A percentile compares a stretch with the other conserved stretches of the same genome.
phyloP scores from a whole-genome alignment of 1,140 invertebrate genomes.

The Drosophila bifasciata region DNA sequence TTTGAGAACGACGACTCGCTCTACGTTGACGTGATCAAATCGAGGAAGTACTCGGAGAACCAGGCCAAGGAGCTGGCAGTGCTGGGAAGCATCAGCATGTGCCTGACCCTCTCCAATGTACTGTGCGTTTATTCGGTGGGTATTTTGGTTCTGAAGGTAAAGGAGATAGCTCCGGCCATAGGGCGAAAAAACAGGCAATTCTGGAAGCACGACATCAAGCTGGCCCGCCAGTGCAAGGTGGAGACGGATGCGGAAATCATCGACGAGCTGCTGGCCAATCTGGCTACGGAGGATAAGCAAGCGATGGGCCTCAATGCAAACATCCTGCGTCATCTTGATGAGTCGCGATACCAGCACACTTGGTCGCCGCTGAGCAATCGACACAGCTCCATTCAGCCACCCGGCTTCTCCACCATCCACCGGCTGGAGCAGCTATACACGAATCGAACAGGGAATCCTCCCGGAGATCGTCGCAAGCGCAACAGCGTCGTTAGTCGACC shows the following conservation, averaged over 20 bases:
- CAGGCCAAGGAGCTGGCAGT: slow-evolving; percentile 86
- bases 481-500: slow-evolving; percentile 38
- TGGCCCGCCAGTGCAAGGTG: slow-evolving; percentile 84
- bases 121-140: slow-evolving; percentile 89
- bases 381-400: slow-evolving; percentile 48
- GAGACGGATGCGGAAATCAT: slow-evolving; percentile 65
- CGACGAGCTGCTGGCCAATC: slow-evolving; percentile 69
- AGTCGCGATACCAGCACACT: slow-evolving; percentile 67
- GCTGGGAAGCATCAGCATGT: slow-evolving; percentile 88
- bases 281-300: slow-evolving; percentile 60
- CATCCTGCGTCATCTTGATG: slow-evolving; percentile 63
- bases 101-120: slow-evolving; percentile 90
- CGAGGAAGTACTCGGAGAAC: slow-evolving; percentile 85
- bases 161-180: slow-evolving; percentile 89
- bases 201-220: slow-evolving; percentile 89
- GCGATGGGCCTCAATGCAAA: slow-evolving; percentile 54
- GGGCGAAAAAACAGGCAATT: slow-evolving; percentile 85
- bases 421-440: slow-evolving; percentile 70
- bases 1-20: slow-evolving; percentile 83
- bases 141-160: slow-evolving; percentile 89
- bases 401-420: slow-evolving; percentile 61
- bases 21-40: slow-evolving; percentile 80
- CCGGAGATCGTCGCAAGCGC: slow-evolving; percentile 21
- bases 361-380: slow-evolving; percentile 73
- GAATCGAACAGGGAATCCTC: slow-evolving; percentile 21